These are phyloP conservation scores for Scaptomyza parva DNA, from an alignment of 2,888 invertebrate genomes.

Conservation along the genomic window DNA sequence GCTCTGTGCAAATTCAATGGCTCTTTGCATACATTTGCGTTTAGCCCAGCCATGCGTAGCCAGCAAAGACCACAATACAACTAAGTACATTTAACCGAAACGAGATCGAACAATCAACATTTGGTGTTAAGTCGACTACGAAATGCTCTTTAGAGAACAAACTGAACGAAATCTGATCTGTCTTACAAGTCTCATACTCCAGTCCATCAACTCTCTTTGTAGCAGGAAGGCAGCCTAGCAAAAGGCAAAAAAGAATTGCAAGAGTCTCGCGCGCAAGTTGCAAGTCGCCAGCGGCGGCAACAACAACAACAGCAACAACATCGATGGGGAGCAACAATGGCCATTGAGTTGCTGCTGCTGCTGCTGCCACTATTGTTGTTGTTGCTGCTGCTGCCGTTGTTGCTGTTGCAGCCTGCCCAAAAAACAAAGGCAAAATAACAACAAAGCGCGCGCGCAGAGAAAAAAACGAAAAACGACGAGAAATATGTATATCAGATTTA, in stretches of 20 bases:
- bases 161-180: too few relatives aligned
- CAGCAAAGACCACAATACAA: slow-evolving; percentile 51
- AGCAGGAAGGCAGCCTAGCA: slow-evolving; percentile 62
- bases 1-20: slow-evolving; percentile 77
- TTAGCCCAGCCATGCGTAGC: slow-evolving; percentile 78
- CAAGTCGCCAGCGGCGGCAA: slow-evolving; percentile 70
- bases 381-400: slow-evolving; percentile 49
- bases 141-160: slow-evolving; percentile 16
- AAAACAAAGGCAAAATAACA: slow-evolving; percentile 78
- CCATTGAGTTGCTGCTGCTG: slow-evolving; percentile 72
- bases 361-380: slow-evolving; percentile 31
- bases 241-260: slow-evolving; percentile 58
- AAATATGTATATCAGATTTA: slow-evolving; percentile 83
- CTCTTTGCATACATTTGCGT: slow-evolving; percentile 80
- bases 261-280: slow-evolving; percentile 48
- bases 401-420: slow-evolving; percentile 62
- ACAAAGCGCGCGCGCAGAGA: slow-evolving; percentile 36
- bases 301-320: slow-evolving; percentile 33
- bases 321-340: slow-evolving; percentile 65
- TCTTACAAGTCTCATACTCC: neutral
- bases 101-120: slow-evolving; percentile 46
- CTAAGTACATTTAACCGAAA: slow-evolving; percentile 64
- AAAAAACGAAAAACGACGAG: slow-evolving; percentile 50
- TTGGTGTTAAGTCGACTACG: neutral
- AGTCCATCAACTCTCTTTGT: slow-evolving; percentile 19